Base-by-base conservation (phyloP, 2,888 invertebrate species). In the Watsonalla binaria region DNA sequence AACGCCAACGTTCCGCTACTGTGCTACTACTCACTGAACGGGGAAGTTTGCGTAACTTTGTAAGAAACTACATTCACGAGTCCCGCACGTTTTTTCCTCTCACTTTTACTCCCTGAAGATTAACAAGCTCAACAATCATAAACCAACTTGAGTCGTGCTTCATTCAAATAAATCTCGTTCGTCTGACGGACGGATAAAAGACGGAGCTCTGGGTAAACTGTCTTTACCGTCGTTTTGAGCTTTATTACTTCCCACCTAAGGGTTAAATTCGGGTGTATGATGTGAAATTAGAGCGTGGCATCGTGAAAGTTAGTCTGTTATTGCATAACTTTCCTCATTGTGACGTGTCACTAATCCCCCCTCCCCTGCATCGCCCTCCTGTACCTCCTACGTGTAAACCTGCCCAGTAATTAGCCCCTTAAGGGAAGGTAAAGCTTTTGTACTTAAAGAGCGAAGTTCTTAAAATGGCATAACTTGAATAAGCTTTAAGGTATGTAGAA, bases 301-400 rank as follows among this genome's bases (percentile, higher is more conserved):
- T 47, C 45, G 62, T 56, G 51, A 69, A 76, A 78, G 71, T 76
- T 76, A 74, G 74, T 76, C 77, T 74, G 77, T 84, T 81, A 84
- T 80, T 80, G 74, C 76, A 72, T 72, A 86, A 86, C 80, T 85
- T 84, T 84, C 75, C 75, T 74, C 80, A 82, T 83, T 79, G 83
- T 76, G 70, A 78, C 77, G 76, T 79, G 82, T 78, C 76, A 71
- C 73, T 69, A 67, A 62, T 35, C 39, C 53, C 52, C 54, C 45
- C 51, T 6, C 51, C 46, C 35, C 55, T 52, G 48, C 49, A 35
- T 53, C 15, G 15, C 50, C 48, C 57, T 37, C 57, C 54, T 54
- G 46, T 50, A 51, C 45, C 37, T 39, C 39, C 54, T 53, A 62
- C 56, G 54, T 56, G 53, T 62, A 61, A 24, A 63, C 64, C 65